These are phyloP conservation scores for Microcebus griseorufus DNA, from an alignment of 2,113 vertebrate species.

Conservation along the genomic window DNA sequence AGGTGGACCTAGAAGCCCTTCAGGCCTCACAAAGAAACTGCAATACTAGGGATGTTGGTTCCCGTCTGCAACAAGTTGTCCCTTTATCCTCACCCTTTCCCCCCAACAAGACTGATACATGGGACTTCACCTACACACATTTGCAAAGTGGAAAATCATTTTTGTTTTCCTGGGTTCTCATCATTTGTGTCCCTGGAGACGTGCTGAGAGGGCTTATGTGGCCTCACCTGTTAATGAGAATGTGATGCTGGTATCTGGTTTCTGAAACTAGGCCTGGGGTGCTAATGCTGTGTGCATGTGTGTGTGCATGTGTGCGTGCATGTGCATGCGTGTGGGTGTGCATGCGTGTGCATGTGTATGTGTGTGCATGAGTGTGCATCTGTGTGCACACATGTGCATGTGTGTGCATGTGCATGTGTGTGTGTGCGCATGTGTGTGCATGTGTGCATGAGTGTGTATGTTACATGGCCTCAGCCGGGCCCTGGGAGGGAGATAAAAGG, in stretches of 20 bases:
- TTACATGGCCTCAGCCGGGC: background rate
- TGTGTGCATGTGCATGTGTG: background rate
- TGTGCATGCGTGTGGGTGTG: background rate
- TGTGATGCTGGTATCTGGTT: background rate
- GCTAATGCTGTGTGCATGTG: background rate
- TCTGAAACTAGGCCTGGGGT: background rate
- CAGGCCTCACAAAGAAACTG: background rate
- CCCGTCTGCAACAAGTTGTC: background rate
- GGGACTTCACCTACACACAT: background rate
- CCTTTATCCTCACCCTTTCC: background rate
- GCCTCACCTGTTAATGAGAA: background rate
- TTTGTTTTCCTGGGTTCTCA: background rate
- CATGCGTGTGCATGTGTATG: background rate
- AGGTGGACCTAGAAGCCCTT: background rate
- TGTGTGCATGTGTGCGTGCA: background rate
- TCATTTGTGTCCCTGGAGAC: background rate
- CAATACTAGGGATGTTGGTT: background rate
- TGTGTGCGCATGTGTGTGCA: background rate
- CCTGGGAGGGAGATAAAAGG: background rate
- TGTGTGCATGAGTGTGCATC: background rate
- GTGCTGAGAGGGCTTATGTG: background rate
- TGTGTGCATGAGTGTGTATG: background rate
- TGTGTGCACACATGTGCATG: background rate
- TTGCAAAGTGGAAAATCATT: background rate
- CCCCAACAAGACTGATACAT: background rate